These are phyloP conservation scores for Daktulosphaira vitifoliae DNA, from an alignment of 1,140 invertebrate genomes.

Conservation along the genomic window DNA sequence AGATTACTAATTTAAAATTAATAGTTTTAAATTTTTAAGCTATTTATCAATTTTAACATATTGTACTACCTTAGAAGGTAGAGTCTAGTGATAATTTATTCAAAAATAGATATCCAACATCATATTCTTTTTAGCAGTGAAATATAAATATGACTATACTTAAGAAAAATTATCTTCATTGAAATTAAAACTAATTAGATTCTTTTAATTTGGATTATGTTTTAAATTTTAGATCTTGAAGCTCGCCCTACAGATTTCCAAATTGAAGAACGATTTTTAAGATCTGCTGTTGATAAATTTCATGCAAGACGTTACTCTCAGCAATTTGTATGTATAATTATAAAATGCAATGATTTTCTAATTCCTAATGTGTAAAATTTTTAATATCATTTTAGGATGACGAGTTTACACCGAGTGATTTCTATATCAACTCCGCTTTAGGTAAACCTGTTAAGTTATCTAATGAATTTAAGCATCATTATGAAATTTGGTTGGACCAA, in stretches of 20 bases:
- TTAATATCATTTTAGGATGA: constrained; percentile 42
- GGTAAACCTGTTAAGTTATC: constrained; percentile 72
- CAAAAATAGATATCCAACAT: too few relatives aligned
- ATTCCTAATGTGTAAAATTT: too few relatives aligned
- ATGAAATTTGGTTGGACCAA: constrained; percentile 90
- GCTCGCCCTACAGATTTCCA: constrained; percentile 98
- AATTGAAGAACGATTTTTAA: constrained; percentile 89
- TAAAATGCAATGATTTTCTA: neutral
- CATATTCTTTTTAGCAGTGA: too few relatives aligned
- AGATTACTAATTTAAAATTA: too few relatives aligned
- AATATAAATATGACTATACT: too few relatives aligned
- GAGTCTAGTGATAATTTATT: too few relatives aligned
- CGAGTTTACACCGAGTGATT: constrained; percentile 81
- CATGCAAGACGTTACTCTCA: constrained; percentile 76
- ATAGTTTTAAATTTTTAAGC: too few relatives aligned
- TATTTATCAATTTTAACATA: too few relatives aligned
- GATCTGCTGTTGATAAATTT: constrained; percentile 89
- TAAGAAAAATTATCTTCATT: too few relatives aligned
- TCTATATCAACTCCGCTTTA: constrained; percentile 72
- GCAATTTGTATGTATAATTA: constrained; percentile 24
- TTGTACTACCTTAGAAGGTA: too few relatives aligned
- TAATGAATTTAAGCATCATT: constrained; percentile 93
- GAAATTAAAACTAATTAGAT: too few relatives aligned
- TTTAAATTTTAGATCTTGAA: constrained; percentile 59
- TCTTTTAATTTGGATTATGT: too few relatives aligned